Percentiles rank a stretch among this genome's conserved stretches.
These are phyloP conservation scores for Heliangelus exortis DNA, from an alignment of 2,797 vertebrate species.

Conservation along the genomic window DNA sequence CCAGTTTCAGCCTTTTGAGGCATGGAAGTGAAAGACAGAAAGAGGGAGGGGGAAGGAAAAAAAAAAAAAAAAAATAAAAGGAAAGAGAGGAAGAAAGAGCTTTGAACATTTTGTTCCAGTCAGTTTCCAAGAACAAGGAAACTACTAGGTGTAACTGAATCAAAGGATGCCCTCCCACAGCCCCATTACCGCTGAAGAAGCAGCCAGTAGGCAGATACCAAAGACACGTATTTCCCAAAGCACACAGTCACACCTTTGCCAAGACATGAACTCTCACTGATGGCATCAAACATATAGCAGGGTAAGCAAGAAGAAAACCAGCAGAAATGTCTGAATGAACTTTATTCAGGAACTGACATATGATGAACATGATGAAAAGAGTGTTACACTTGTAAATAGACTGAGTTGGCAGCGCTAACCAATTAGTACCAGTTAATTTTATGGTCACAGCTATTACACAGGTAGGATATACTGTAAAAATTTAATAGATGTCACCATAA, in stretches of 20 bases:
- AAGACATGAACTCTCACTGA: background rate
- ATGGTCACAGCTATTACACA: conserved; percentile 68
- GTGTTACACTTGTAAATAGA: conserved; percentile 45
- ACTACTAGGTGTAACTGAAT: background rate
- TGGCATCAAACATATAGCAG: conserved; percentile 1
- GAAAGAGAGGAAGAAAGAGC: background rate
- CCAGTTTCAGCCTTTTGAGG: conserved; percentile 13
- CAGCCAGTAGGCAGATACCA: background rate
- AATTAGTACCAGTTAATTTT: conserved; percentile 77
- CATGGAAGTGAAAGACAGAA: conserved; percentile 17
- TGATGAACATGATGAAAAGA: conserved; percentile 45
- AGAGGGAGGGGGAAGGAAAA: background rate
- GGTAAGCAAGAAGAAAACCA: conserved; percentile 27
- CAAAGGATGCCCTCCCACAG: background rate
- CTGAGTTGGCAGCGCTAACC: conserved; percentile 72
- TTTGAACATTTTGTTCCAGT: conserved; percentile 57
- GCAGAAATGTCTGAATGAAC: conserved; percentile 55
- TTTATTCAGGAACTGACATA: conserved; percentile 60
- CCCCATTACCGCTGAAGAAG: background rate
- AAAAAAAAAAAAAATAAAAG: too few relatives aligned
- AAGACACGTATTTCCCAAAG: background rate
- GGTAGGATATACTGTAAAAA: conserved; percentile 68
- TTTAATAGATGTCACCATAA: conserved; percentile 70
- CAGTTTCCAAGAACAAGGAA: conserved; percentile 35
- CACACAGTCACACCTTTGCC: background rate